Percentiles rank a stretch among this genome's conserved stretches.
These are phyloP conservation scores for Drosophila funebris DNA, from an alignment of 1,140 invertebrate species.

Conservation along the genomic window DNA sequence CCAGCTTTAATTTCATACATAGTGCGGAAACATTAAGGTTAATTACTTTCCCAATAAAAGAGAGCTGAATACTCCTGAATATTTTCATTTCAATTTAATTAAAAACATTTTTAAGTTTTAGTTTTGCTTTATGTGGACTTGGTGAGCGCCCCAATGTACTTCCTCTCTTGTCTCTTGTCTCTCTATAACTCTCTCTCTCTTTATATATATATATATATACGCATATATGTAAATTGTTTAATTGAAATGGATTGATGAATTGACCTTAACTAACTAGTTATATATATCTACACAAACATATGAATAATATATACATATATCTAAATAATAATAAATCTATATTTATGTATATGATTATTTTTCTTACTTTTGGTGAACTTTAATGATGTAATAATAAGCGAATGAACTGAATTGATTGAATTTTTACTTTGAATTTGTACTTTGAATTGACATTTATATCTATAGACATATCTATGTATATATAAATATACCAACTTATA, in stretches of 20 bases:
- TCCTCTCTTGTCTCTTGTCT: constrained; percentile 52
- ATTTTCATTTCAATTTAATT: not conserved
- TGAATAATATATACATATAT: constrained; percentile 51
- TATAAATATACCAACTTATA: constrained; percentile 10
- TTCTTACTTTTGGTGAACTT: constrained; percentile 78
- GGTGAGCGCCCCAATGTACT: constrained; percentile 69
- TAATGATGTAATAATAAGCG: constrained; percentile 78
- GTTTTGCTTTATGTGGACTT: constrained; percentile 69
- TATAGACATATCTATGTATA: constrained; percentile 36
- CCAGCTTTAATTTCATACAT: constrained; percentile 18
- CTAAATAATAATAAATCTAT: constrained; percentile 48
- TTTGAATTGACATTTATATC: constrained; percentile 53
- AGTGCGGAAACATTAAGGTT: constrained; percentile 4
- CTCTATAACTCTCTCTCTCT: constrained; percentile 52
- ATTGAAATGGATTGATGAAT: constrained; percentile 56
- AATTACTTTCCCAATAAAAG: not conserved
- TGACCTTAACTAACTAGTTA: constrained; percentile 46
- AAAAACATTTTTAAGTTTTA: constrained; percentile 18
- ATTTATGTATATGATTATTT: constrained; percentile 72
- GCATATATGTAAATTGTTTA: constrained; percentile 56
- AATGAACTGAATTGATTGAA: constrained; percentile 77
- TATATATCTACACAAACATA: constrained; percentile 13
- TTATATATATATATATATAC: constrained; percentile 42
- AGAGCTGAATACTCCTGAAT: not conserved
- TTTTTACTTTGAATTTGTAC: constrained; percentile 78